Evolutionary conservation across 1,140 invertebrate species (phyloP).

Genomic region (Musca vetustissima): DNA sequence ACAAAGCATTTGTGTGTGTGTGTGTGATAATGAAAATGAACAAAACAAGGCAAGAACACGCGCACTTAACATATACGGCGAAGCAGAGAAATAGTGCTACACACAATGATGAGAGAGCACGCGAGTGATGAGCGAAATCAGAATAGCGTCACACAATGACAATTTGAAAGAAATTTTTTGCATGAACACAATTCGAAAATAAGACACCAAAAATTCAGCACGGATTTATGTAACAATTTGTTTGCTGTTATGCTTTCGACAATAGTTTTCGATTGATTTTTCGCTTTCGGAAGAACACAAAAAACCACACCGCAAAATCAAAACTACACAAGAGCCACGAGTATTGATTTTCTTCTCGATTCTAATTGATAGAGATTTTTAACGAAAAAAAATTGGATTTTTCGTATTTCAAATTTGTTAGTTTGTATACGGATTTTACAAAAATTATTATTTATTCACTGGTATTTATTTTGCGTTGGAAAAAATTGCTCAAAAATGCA

Average conservation of each 20-base stretch:
- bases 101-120: not conserved
- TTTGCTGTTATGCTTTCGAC: not conserved
- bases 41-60: not conserved
- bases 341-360: not conserved
- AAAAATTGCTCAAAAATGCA: not conserved
- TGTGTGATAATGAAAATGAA: too few relatives aligned
- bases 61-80: not conserved
- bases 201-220: conserved; percentile 1
- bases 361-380: not conserved
- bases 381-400: not conserved
- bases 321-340: not conserved
- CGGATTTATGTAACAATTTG: conserved; percentile 25
- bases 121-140: not conserved
- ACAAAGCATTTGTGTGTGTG: too few relatives aligned
- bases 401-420: not conserved
- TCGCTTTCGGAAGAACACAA: not conserved
- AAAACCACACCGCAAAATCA: not conserved
- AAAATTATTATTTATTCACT: not conserved
- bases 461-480: not conserved
- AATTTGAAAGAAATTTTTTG: not conserved
- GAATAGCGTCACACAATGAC: not conserved
- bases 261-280: conserved; percentile 1
- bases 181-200: not conserved
- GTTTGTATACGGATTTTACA: not conserved
- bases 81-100: not conserved